Evolutionary conservation across 2,797 vertebrate genomes (phyloP).

Genomic region (Leptoclinus maculatus): DNA sequence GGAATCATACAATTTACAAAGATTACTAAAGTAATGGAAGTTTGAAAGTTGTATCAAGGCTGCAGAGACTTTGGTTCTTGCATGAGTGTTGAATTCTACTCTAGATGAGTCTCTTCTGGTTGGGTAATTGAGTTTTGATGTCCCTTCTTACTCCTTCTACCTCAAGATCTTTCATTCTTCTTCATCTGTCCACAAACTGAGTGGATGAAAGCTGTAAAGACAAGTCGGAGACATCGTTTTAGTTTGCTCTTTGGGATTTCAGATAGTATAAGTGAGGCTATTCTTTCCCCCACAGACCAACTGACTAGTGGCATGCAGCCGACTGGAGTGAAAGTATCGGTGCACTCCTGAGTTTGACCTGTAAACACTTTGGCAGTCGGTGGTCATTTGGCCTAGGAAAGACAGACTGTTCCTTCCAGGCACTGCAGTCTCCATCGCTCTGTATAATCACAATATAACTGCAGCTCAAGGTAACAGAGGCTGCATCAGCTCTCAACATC

Average conservation of each 20-base stretch:
- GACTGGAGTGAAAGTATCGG: slow-evolving; percentile 56
- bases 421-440: slow-evolving; percentile 16
- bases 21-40: slow-evolving; percentile 6
- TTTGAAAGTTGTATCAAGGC: slow-evolving; percentile 20
- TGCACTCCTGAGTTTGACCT: slow-evolving; percentile 25
- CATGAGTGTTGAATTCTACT: slow-evolving; percentile 14
- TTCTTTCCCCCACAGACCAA: slow-evolving; percentile 16
- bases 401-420: slow-evolving; percentile 24
- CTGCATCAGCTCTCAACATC: slow-evolving; percentile 33
- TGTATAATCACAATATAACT: slow-evolving; percentile 36
- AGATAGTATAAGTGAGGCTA: slow-evolving; percentile 19
- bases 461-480: slow-evolving; percentile 28
- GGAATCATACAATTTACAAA: background rate
- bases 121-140: slow-evolving; percentile 46
- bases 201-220: slow-evolving; percentile 29
- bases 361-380: slow-evolving; percentile 17
- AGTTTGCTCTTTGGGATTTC: slow-evolving; percentile 13
- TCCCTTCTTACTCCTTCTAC: slow-evolving; percentile 8
- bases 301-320: slow-evolving; percentile 45
- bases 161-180: slow-evolving; percentile 18
- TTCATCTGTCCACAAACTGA: slow-evolving; percentile 27
- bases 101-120: slow-evolving; percentile 40
- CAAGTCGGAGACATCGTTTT: slow-evolving; percentile 24
- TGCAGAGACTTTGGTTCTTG: slow-evolving; percentile 9
- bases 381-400: slow-evolving; percentile 41